Base-by-base conservation (phyloP, 2,113 vertebrate genomes). In the Morone chrysops region DNA sequence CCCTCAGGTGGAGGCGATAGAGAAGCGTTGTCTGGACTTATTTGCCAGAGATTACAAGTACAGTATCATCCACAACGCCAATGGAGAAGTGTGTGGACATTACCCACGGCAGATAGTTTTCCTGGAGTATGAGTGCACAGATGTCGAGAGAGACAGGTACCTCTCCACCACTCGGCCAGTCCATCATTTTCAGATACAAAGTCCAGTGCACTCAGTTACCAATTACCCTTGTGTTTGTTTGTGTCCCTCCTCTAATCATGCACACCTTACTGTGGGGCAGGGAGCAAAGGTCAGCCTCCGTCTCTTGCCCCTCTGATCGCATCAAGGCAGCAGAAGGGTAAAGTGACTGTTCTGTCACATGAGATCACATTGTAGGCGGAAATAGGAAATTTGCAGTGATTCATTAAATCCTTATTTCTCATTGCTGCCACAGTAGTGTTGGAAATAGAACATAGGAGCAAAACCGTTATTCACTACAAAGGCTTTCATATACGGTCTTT, bases 61-160 rank as follows among this genome's bases (percentile, higher is more conserved):
- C 94, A 98, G 97, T 47, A 90, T 99, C 82, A 97, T 99, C 89
- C 91, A 97, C 25, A 99, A 99, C 75, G 57, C 94, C 74, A 98
- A 97, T 22, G 98, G 98, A 43, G 97, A 99, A 83, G 92, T 99
- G 82, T 99, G 98, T 74, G 97, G 97, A 18, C 97, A 99, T 92
- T 99, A 99, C 85, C 98, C 98, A 4, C 95, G 96, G n/a, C 96
- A 98, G 89, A 99, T 99, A 6, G 97, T 99, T 63, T 96, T 97
- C 70, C 91, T 99, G 94, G 98, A 99, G 91, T 97, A 98, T 25
- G 97, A 99, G 87, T 96, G 95, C 80, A 91, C 93, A 2, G 96
- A 96, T 8, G 91, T 92, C 40, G 95, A 96, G 78, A 97, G 96
- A 91, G 96, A 98, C 87, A 95, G 95, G 98, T 99, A 96, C 92